Evolutionary conservation across 1,140 invertebrate genomes (phyloP), one percentile per base, ranked within the genome.

Genomic region (Drosophila sturtevanti): DNA sequence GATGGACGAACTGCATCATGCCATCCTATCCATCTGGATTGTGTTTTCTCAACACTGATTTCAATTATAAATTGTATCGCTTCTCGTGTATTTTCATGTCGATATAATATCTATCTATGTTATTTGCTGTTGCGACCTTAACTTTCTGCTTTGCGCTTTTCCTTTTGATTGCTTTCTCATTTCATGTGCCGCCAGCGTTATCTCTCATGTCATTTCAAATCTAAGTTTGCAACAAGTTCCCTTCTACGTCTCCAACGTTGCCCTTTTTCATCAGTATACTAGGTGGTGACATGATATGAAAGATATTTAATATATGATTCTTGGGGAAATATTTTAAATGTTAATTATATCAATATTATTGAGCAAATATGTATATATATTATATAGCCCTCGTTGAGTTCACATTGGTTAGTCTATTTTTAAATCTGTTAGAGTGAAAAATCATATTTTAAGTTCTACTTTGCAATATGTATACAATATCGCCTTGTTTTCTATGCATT

Each of bases 1-100:
- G 37, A 18, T 65, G 41, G 16, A 48, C 66, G 41, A 16, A 56
- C 41, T 63, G 60, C 37, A 51, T 63, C 52, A 34, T 16, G 12
- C 34, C 14, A 62, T 37, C 22, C 62, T 18, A 18, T 74, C n/a
- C n/a, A n/a, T 9, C n/a, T 65, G n/a, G 16, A 31, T 76, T 27
- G 12, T 34, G 41, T 61, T 68, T 69, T 78, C 79, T 65, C 79
- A 76, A 87, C 84, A 89, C 82, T 89, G 82, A 89, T 89, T 87
- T 87, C 84, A 87, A 86, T 87, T 86, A 86, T 82, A 86, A 82
- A 86, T 86, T 86, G 77, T 66, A 70, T 78, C 62, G 11, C 24
- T 24, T 10, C 31, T 12, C 27, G 31, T 71, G 67, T 18, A 73
- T 52, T 31, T 44, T 68, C 31, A 48, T 80, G 35, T 44, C 41